Base-by-base conservation (phyloP, 2,797 vertebrate species). In the Chrosomus eos region DNA sequence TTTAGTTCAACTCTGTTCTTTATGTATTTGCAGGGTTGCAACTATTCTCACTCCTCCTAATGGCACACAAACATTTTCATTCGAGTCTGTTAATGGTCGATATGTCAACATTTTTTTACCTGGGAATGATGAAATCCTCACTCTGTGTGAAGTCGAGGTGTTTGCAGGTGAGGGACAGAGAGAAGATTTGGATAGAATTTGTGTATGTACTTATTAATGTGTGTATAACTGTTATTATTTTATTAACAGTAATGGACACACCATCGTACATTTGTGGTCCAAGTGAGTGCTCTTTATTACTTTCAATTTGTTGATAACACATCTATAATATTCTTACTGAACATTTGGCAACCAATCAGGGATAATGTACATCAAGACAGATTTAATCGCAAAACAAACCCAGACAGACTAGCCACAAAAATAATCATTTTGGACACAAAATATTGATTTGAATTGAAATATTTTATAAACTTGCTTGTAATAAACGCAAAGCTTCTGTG, bases 141-240 rank as follows among this genome's bases (percentile, higher is more conserved):
- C 76, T 7, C 23, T 85, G 8, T 85, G 83, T 73, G 83, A 85
- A 43, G 83, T 85, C 1, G 60, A 85, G 55, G 76, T 85, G 21
- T 80, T 73, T 51, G 28, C 53, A 85, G 83, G 83, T 85, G 1
- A 71, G 62, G 0, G 45, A 23, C 5, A 53, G 10, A 53, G 9
- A 53, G 19, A 28, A 31, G 16, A 31, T 0, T 4, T 1, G 18
- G 16, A 19, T 11, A 73, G 0, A 21, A 21, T 51, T 26, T 18
- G 1, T 26, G 11, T 3, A 11, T 28, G 0, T 72, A 4, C n/a
- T 45, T 16, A 26, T n/a, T n/a, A n/a, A n/a, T 73, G 14, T 45
- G 13, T 26, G 0, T 7, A 26, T 62, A 62, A 62, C 26, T 28
- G 55, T 23, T 38, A 13, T 70, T 72, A 13, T 51, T 73, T 4